A percentile compares a stretch with the other conserved stretches of the same genome.
Evolutionary conservation across 2,888 invertebrate species (phyloP).

Genomic region (Gymnosoma rotundatum): DNA sequence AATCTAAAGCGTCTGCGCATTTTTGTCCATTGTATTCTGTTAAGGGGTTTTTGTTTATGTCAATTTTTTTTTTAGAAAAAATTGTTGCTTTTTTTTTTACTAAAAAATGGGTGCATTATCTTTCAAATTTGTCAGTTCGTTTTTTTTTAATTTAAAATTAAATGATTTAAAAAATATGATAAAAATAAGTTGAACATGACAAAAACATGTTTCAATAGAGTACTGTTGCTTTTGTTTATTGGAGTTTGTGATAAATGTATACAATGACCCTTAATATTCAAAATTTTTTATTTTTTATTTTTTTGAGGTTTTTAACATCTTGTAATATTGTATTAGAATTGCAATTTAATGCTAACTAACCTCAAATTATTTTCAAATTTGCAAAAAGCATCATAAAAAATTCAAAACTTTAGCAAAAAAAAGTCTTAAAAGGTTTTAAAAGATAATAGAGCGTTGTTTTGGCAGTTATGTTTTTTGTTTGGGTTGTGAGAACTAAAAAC

Average conservation of each 20-base stretch:
- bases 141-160: not conserved
- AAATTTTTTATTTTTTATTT: not conserved
- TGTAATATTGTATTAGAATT: constrained; percentile 19
- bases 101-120: constrained; percentile 41
- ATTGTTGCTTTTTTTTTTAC: constrained; percentile 33
- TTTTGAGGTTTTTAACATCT: not conserved
- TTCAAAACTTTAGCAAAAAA: too few relatives aligned
- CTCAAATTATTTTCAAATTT: constrained; percentile 56
- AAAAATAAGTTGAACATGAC: constrained; percentile 47
- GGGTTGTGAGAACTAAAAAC: too few relatives aligned
- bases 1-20: constrained; percentile 43
- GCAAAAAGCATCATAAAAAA: not conserved
- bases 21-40: constrained; percentile 30
- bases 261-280: constrained; percentile 59
- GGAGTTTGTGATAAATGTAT: constrained; percentile 48
- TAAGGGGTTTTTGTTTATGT: not conserved
- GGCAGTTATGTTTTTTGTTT: too few relatives aligned
- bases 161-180: constrained; percentile 24
- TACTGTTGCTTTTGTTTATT: constrained; percentile 30
- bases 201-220: constrained; percentile 58
- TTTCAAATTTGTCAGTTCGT: constrained; percentile 51
- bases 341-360: constrained; percentile 57
- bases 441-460: too few relatives aligned
- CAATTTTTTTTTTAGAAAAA: constrained; percentile 9
- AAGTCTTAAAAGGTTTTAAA: too few relatives aligned